Evolutionary conservation across 2,888 invertebrate genomes (phyloP).

Genomic region (Steinernema carpocapsae): DNA sequence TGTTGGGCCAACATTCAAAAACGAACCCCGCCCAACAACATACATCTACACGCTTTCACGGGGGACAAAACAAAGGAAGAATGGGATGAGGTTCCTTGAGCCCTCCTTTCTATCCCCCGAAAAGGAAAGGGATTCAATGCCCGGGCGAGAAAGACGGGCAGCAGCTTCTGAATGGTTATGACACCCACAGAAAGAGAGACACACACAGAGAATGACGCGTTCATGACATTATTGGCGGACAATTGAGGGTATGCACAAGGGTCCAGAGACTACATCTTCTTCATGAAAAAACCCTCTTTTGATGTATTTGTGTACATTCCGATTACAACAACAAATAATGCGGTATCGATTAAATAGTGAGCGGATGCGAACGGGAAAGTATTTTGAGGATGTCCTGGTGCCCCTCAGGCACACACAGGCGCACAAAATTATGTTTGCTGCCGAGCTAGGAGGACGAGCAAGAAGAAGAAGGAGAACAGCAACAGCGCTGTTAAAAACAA

Average conservation of each 20-base stretch:
- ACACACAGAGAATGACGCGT: neutral
- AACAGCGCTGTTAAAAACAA: slow-evolving; percentile 7
- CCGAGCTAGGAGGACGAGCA: no score
- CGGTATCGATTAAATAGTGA: neutral
- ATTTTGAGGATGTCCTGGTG: no score
- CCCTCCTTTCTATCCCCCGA: no score
- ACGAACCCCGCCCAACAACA: slow-evolving; percentile 2
- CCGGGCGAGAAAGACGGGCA: neutral
- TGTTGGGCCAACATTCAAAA: slow-evolving; percentile 30
- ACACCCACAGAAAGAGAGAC: neutral
- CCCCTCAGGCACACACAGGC: neutral
- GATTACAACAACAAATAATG: neutral
- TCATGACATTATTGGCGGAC: slow-evolving; percentile 21
- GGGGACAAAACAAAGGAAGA: no score
- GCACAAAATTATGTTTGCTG: slow-evolving; percentile 23
- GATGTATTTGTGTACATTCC: slow-evolving; percentile 18
- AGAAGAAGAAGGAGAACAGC: no score
- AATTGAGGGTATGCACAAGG: neutral
- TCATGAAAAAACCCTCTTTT: neutral
- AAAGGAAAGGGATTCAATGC: no score
- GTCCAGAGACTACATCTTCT: neutral
- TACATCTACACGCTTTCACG: no score
- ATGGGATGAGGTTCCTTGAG: no score
- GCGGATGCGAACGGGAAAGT: neutral
- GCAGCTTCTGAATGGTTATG: slow-evolving; percentile 10